A percentile compares a stretch with the other conserved stretches of the same genome.
phyloP scores from a whole-genome alignment of 64 coral and sea anemone species.

The Montipora capricornis region DNA sequence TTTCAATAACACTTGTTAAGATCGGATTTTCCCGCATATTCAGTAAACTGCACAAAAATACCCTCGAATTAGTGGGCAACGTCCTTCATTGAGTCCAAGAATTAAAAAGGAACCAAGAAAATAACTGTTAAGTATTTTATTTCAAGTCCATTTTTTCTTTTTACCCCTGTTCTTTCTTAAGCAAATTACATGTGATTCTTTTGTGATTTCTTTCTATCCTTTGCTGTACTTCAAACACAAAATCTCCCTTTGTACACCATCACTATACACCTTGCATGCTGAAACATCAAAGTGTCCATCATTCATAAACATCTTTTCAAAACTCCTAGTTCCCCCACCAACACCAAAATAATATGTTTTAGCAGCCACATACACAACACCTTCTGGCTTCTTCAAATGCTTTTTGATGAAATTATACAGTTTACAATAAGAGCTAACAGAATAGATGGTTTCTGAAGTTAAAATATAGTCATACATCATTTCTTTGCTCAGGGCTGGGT shows the following conservation, averaged over 20 bases:
- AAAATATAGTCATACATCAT: constrained; percentile 89
- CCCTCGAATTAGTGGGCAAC: no score
- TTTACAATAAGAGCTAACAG: constrained; percentile 59
- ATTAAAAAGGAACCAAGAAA: no score
- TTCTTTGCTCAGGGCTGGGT: constrained; percentile 49
- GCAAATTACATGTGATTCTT: background rate
- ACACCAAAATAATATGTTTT: constrained; percentile 99
- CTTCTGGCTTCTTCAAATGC: constrained; percentile 66
- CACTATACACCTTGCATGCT: constrained; percentile 27
- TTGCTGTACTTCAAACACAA: constrained; percentile 52
- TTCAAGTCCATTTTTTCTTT: background rate
- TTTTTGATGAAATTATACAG: constrained; percentile 80
- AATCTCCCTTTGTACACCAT: constrained; percentile 86
- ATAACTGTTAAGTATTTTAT: no score
- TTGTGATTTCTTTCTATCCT: no score
- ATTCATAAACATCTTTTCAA: constrained; percentile 64
- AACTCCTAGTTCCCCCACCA: constrained; percentile 90
- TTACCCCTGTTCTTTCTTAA: background rate
- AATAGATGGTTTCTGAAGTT: constrained; percentile 97
- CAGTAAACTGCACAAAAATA: no score
- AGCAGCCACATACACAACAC: constrained; percentile 86
- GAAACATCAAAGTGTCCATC: constrained; percentile 71
- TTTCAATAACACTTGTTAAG: no score
- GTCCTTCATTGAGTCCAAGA: no score
- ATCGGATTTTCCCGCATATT: no score